A percentile compares a stretch with the other conserved stretches of the same genome.
Conservation (phyloP, 1,140 invertebrate genomes). For the Conopomorpha cramerella region DNA sequence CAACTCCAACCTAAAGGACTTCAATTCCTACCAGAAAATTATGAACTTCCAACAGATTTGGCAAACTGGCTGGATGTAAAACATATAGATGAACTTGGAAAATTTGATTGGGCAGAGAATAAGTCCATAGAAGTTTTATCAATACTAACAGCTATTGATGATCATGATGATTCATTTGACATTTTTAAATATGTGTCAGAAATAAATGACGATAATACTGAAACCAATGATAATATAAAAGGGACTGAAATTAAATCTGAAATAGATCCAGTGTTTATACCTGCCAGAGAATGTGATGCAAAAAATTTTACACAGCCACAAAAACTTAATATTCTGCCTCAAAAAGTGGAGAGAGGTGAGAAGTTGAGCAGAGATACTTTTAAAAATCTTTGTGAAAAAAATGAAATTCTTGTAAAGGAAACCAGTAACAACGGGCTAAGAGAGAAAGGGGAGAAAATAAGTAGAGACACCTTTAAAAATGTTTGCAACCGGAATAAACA, state of each 20-base stretch:
- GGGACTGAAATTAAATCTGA: slow-evolving; percentile 4
- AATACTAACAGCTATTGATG: slow-evolving; percentile 19
- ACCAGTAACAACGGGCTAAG: too few species aligned
- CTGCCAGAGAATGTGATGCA: too few species aligned
- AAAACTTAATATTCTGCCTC: too few species aligned
- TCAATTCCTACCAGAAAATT: slow-evolving; percentile 52
- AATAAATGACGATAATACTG: slow-evolving; percentile 23
- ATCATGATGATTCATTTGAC: slow-evolving; percentile 21
- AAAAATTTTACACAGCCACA: too few species aligned
- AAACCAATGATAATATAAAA: slow-evolving; percentile 12
- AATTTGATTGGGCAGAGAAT: slow-evolving; percentile 32
- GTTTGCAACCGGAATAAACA: too few species aligned
- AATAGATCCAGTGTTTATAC: not conserved
- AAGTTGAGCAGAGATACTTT: too few species aligned
- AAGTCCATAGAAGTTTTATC: slow-evolving; percentile 15
- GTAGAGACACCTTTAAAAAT: too few species aligned
- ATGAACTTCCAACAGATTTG: slow-evolving; percentile 53
- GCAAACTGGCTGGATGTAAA: slow-evolving; percentile 55
- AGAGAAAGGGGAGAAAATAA: too few species aligned
- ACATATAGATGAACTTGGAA: slow-evolving; percentile 41
- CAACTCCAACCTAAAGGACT: slow-evolving; percentile 49
- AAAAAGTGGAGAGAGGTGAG: too few species aligned
- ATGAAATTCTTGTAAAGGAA: too few species aligned
- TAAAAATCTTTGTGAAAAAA: too few species aligned
- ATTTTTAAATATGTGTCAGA: slow-evolving; percentile 35